Percentiles rank a stretch among this genome's conserved stretches.
phyloP scores from a whole-genome alignment of 2,113 vertebrate genomes.

The Cryptotis parvus region DNA sequence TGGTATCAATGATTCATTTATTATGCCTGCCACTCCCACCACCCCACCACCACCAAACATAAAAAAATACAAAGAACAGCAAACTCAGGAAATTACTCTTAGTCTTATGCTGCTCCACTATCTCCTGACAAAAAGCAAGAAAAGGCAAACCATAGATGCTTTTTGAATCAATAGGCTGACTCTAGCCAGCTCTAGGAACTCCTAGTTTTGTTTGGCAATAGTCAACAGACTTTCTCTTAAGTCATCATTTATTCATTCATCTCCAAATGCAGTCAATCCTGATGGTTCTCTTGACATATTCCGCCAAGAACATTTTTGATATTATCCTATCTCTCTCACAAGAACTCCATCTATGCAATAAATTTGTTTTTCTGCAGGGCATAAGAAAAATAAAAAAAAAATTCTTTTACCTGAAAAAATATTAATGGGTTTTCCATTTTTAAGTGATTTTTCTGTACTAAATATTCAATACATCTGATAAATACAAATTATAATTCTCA shows the following conservation, averaged over 20 bases:
- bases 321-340: background rate
- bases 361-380: constrained; percentile 50
- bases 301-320: background rate
- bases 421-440: background rate
- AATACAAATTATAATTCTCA: constrained; percentile 73
- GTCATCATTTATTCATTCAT: constrained; percentile 60
- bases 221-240: constrained; percentile 70
- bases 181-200: constrained; percentile 74
- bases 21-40: constrained; percentile 18
- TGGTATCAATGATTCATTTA: constrained; percentile 71
- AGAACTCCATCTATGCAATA: too few species aligned
- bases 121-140: constrained; percentile 67
- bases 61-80: constrained; percentile 49
- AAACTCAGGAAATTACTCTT: constrained; percentile 72
- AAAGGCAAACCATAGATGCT: constrained; percentile 48
- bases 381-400: constrained; percentile 66
- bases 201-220: constrained; percentile 66
- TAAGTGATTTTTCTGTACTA: constrained; percentile 67
- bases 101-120: constrained; percentile 62
- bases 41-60: too few species aligned
- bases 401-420: constrained; percentile 26
- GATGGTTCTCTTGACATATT: constrained; percentile 67
- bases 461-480: constrained; percentile 65
- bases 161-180: constrained; percentile 53
- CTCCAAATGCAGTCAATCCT: constrained; percentile 72